Evolutionary conservation across 1,140 invertebrate species (phyloP), one percentile per base, ranked within the genome.

Genomic region (Drosophila subobscura): DNA sequence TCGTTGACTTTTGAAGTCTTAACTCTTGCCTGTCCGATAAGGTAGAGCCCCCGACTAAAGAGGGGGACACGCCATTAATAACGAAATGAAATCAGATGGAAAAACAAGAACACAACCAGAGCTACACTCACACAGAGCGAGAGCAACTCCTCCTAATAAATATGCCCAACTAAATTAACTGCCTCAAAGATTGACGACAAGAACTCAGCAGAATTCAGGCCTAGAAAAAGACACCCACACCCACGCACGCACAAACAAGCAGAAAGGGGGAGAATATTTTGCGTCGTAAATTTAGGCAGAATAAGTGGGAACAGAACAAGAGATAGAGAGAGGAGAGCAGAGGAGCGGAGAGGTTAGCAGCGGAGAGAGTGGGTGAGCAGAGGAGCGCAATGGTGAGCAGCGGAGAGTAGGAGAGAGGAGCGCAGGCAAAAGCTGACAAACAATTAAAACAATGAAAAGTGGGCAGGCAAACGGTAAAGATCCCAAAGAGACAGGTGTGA

Each of bases 371-470:
- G 16, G 16, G 16, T 20, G 16, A 20, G 16, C 16, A 20, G 1
- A 20, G 16, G 16, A 20, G 16, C 16, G 16, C 16, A 20, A 20
- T 20, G 16, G 16, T 20, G 16, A 20, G 16, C 16, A 20, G 16
- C 16, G 16, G 16, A 20, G 16, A 20, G 16, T n/a, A 20, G 16
- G 0, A 20, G 16, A 20, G 16, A 6, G 5, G 7, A 6, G 40
- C 1, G 45, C 2, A 33, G 44, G 46, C n/a, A 58, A 44, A 55
- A 16, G 54, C 37, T 44, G 61, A 41, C 61, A 50, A 58, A 65
- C 61, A 65, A 65, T 65, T 65, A 50, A 65, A 65, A 65, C 61
- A 58, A 65, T 58, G 54, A 65, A 44, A 65, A 65, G 61, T 65
- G 61, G 46, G 61, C 54, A 42, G 61, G 45, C 54, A 64, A 64